Evolutionary conservation across 37 sponge, comb jelly and placozoan genomes (phyloP).

Genomic region (Theonella swinhoei): DNA sequence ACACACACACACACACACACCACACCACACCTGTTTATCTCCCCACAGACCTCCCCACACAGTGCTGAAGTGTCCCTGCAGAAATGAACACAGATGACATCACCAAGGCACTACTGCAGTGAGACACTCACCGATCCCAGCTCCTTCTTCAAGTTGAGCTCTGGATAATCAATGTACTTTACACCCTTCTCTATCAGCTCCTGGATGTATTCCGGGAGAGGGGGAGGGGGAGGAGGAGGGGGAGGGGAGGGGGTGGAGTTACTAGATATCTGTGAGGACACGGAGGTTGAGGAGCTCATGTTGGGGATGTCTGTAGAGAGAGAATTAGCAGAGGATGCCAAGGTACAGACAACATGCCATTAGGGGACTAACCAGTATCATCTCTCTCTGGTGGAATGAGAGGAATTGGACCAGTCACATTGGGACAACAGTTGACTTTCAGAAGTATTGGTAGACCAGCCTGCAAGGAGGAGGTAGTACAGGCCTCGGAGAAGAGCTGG

Average conservation of each 20-base stretch:
- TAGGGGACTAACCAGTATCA: neutral
- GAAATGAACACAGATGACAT: neutral
- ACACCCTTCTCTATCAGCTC: slow-evolving; percentile 16
- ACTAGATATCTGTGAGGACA: neutral
- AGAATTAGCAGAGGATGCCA: too few relatives aligned
- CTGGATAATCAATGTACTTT: neutral
- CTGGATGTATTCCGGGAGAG: neutral
- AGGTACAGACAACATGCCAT: too few relatives aligned
- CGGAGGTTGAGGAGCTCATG: neutral
- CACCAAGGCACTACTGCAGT: neutral
- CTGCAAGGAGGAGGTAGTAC: slow-evolving; percentile 14
- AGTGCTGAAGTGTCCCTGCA: slow-evolving; percentile 70
- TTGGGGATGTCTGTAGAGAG: too few relatives aligned
- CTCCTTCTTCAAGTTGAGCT: neutral
- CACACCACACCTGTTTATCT: neutral
- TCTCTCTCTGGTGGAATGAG: slow-evolving; percentile 3
- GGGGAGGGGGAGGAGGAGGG: slow-evolving; percentile 3
- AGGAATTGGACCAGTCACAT: slow-evolving; percentile 16
- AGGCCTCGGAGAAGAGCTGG: too few relatives aligned
- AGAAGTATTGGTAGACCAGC: slow-evolving; percentile 50
- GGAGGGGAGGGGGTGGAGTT: slow-evolving; percentile 6
- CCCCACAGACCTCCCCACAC: slow-evolving; percentile 46
- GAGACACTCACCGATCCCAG: slow-evolving; percentile 24
- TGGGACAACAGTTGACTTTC: slow-evolving; percentile 39
- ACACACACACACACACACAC: too few relatives aligned